Evolutionary conservation across 2,113 vertebrate genomes (phyloP).

Genomic region (Colaptes auratus): DNA sequence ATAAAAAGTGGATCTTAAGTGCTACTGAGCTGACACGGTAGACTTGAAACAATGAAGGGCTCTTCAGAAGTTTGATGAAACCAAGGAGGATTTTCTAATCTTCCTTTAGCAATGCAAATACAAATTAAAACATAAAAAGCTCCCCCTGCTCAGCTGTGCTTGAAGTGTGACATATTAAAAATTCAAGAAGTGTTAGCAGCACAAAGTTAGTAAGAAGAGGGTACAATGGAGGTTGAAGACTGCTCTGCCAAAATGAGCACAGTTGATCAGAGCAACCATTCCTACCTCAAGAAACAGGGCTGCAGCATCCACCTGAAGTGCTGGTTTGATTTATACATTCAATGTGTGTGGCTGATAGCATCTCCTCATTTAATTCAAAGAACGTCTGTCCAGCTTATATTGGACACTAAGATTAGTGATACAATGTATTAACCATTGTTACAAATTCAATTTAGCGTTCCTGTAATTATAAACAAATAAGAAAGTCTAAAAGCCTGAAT

Average conservation of each 20-base stretch:
- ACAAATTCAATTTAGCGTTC: neutral
- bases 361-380: neutral
- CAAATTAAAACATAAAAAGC: neutral
- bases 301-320: neutral
- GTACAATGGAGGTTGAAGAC: neutral
- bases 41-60: neutral
- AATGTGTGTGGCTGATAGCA: neutral
- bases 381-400: neutral
- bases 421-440: neutral
- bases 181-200: neutral
- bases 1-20: neutral
- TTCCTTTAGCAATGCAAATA: neutral
- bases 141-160: neutral
- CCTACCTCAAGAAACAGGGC: neutral
- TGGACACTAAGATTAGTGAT: neutral
- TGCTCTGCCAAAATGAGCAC: neutral
- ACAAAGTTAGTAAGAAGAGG: neutral
- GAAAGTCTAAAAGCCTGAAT: neutral
- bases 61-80: neutral
- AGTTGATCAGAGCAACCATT: neutral
- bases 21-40: neutral
- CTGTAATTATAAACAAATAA: neutral
- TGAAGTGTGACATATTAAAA: neutral
- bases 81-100: neutral
- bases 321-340: neutral